Evolutionary conservation across 2,797 vertebrate species (phyloP), one percentile per base, ranked within the genome.

Genomic region (Phataginus tetradactyla): DNA sequence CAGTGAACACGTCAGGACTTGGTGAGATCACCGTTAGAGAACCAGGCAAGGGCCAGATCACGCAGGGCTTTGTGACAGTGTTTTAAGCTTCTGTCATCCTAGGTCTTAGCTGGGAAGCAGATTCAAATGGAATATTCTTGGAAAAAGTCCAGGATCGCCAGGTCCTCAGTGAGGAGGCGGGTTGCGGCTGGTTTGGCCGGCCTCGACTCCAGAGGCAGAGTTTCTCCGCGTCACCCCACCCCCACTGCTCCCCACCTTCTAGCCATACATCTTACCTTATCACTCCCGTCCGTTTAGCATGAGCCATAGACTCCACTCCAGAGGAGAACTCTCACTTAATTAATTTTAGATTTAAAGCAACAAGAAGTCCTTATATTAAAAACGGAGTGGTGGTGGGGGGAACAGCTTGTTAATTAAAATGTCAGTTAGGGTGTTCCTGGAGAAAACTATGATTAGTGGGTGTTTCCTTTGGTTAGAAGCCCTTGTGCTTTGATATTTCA

Each of bases 341-440:
- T 98, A 98, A 98, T 98, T 98, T 98, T 98, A 98, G 98, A 98
- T 98, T 98, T 98, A 98, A 98, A 98, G 97, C 98, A 98, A 98
- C 97, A 97, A 98, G 97, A 98, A 98, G 98, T 97, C 98, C 97
- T 98, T 98, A 97, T 98, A 98, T 98, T 98, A 98, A 98, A 98
- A 98, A 98, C 0, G 90, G 94, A 97, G 98, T 96, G 84, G 87
- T 15, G 68, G 86, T 39, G 96, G 95, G 97, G 97, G 97, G 97
- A 98, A 98, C 96, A 98, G 96, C 96, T 97, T 98, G 97, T 98
- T 98, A 98, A 98, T 98, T 98, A 98, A 98, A 98, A 97, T 97
- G 97, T 98, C 98, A 97, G 95, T 96, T 97, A 97, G 97, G 97
- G 97, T 97, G 97, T 98, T 98, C 98, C 98, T 98, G 98, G 98